Percentiles rank a stretch among this genome's conserved stretches.
These are phyloP conservation scores for Metallyticus violacea DNA, from an alignment of 2,888 invertebrate species.

Conservation along the genomic window DNA sequence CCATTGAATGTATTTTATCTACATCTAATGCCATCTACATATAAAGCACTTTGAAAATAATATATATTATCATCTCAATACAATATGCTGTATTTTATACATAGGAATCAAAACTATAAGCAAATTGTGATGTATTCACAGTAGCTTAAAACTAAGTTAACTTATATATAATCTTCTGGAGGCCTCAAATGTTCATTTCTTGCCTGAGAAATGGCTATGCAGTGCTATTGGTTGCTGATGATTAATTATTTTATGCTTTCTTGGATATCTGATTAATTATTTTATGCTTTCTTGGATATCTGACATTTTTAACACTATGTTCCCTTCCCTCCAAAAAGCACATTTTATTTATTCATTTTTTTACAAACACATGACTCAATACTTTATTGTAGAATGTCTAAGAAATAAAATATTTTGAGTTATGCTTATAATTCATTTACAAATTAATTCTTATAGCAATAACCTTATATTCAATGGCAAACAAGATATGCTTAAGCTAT, in stretches of 20 bases:
- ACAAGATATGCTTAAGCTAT: no score
- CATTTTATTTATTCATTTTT: no score
- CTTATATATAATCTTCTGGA: not conserved
- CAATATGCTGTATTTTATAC: slow-evolving; percentile 12
- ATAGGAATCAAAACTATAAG: not conserved
- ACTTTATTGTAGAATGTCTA: not conserved
- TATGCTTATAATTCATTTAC: not conserved
- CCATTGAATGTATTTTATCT: slow-evolving; percentile 10
- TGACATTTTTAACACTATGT: no score
- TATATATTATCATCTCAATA: slow-evolving; percentile 14
- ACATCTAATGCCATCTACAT: slow-evolving; percentile 19
- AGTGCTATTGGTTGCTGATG: not conserved
- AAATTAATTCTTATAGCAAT: no score
- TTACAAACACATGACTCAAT: no score
- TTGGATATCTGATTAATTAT: no score
- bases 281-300: no score
- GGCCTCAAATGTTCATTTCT: not conserved
- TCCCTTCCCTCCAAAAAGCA: no score
- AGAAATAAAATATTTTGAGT: not conserved
- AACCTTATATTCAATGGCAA: no score
- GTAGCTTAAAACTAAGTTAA: not conserved
- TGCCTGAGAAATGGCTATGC: not conserved
- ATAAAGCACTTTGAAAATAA: slow-evolving; percentile 15
- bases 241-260: not conserved
- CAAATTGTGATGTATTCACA: slow-evolving; percentile 5